Conservation (phyloP, 2,888 invertebrate genomes). For the Phaonia tiefii region DNA sequence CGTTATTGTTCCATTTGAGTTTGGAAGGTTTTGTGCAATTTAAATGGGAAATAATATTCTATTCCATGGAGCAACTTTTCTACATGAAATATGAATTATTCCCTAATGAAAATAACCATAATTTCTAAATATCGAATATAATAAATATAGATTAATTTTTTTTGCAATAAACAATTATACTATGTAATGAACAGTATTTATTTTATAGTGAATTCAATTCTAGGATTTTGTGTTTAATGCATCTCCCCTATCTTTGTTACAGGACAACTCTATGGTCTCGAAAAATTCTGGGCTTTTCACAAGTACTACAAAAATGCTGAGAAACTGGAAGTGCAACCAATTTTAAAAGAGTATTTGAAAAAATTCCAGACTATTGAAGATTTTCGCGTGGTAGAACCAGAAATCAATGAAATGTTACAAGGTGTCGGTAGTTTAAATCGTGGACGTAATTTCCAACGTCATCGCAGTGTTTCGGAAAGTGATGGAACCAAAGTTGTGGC, state of each 20-base stretch:
- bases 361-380: slow-evolving; percentile 94
- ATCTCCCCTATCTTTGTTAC: slow-evolving; percentile 28
- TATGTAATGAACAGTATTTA: too few species aligned
- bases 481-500: slow-evolving; percentile 79
- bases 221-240: too few species aligned
- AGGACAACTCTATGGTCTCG: slow-evolving; percentile 98
- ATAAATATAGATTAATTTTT: too few species aligned
- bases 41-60: too few species aligned
- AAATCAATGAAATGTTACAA: slow-evolving; percentile 84
- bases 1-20: too few species aligned
- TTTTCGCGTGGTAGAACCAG: slow-evolving; percentile 87
- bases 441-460: slow-evolving; percentile 82
- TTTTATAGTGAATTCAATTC: too few species aligned
- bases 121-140: too few species aligned
- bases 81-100: too few species aligned
- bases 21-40: too few species aligned
- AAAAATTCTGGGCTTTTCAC: slow-evolving; percentile 99
- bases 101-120: too few species aligned
- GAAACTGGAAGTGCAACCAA: slow-evolving; percentile 88
- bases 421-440: slow-evolving; percentile 81
- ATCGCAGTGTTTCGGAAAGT: slow-evolving; percentile 86
- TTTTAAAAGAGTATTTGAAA: slow-evolving; percentile 86
- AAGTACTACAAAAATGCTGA: slow-evolving; percentile 95
- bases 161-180: too few species aligned
- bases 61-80: too few species aligned